A percentile compares a stretch with the other conserved stretches of the same genome.
These are phyloP conservation scores for Melanostoma mellinum DNA, from an alignment of 2,888 invertebrate genomes.

Conservation along the genomic window DNA sequence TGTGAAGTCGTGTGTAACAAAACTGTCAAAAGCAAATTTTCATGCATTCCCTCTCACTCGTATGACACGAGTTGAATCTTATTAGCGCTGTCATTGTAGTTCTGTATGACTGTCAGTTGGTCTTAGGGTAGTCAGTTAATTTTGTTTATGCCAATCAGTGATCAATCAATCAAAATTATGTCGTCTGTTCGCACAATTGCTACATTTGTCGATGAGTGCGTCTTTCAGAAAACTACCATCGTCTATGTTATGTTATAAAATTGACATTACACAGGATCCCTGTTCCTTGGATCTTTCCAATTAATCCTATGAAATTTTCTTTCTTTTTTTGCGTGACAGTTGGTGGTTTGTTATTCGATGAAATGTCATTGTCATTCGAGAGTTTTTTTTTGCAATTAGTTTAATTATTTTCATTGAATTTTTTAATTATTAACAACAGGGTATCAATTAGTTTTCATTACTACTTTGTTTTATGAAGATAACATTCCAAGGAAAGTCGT, in stretches of 20 bases:
- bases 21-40: constrained; percentile 52
- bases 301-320: no score
- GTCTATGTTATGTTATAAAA: no score
- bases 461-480: not conserved
- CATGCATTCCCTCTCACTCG: not conserved
- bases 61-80: constrained; percentile 37
- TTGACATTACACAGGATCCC: no score
- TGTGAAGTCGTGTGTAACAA: constrained; percentile 7
- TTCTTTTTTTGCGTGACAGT: constrained; percentile 37
- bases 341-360: constrained; percentile 31
- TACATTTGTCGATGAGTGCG: not conserved
- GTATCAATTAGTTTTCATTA: no score
- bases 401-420: constrained; percentile 18
- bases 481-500: constrained; percentile 10
- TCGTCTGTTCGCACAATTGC: constrained; percentile 25
- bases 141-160: constrained; percentile 55
- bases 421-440: not conserved
- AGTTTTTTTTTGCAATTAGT: constrained; percentile 33
- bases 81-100: constrained; percentile 39
- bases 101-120: constrained; percentile 18
- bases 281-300: no score
- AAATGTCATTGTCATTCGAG: constrained; percentile 48
- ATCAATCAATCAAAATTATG: constrained; percentile 61
- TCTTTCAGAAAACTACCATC: no score
- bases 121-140: constrained; percentile 25